Evolutionary conservation across 2,797 vertebrate species (phyloP), one percentile per base, ranked within the genome.

Genomic region (Brachymystax lenok): DNA sequence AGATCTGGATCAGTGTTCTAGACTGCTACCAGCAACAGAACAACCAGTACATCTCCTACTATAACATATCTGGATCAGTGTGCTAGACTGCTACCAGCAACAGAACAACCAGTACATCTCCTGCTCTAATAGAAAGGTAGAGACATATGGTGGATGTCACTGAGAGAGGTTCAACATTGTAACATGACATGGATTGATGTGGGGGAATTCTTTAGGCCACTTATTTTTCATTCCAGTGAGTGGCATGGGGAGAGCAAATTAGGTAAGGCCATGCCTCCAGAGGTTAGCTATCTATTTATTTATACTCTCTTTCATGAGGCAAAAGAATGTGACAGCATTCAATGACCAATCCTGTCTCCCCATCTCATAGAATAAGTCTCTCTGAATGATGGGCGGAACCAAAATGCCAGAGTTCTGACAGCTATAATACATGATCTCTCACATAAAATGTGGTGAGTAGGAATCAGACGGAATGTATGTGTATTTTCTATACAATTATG

Each of bases 381-480:
- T 80, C 61, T 82, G 90, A 92, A 82, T 89, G 89, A 93, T 89
- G 89, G 88, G 88, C 90, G 87, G 93, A 89, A 86, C 81, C 74
- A 74, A 67, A 77, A 84, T 68, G 79, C 76, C 92, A 85, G 78
- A 76, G 77, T 69, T 80, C 84, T 92, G 93, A 94, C 92, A 92
- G 84, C 82, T 81, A 46, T 46, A 85, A 91, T 86, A 91, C 93
- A 94, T 87, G 70, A 94, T 93, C 86, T 85, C 88, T 92, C 83
- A 76, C 84, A 88, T 87, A 75, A 77, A 89, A 89, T 89, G 80
- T 71, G 54, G 35, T 70, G 67, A 80, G n/a, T 75, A 77, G 5
- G 16, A 73, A 52, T 76, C 24, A 69, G 40, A 64, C 52, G 67
- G 21, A 77, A 63, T 68, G 71, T 78, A 77, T 69, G 80, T 82